A percentile compares a stretch with the other conserved stretches of the same genome.
phyloP scores from a whole-genome alignment of 2,797 vertebrate genomes.

The Channa striata region DNA sequence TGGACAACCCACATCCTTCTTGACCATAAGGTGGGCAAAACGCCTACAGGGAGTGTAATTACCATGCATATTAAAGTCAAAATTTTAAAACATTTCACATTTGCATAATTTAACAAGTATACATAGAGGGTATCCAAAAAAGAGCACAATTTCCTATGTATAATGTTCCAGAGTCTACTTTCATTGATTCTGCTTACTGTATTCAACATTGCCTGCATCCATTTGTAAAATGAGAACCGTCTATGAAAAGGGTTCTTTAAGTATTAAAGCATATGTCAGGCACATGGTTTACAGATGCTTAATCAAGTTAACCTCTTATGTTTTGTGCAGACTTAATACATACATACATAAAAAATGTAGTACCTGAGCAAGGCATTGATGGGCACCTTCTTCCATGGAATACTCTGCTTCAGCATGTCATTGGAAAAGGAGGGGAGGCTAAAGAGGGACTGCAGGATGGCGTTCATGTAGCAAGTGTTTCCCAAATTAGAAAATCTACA shows the following conservation, averaged over 20 bases:
- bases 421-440: conserved; percentile 97
- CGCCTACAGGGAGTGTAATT: conserved; percentile 81
- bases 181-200: neutral
- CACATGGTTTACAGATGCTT: neutral
- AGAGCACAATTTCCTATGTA: neutral
- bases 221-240: neutral
- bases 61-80: fast-evolving
- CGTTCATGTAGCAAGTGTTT: conserved; percentile 99
- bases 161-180: too few species aligned
- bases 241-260: neutral
- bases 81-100: neutral
- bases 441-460: conserved; percentile 98
- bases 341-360: too few species aligned
- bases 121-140: too few species aligned
- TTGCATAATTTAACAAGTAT: too few species aligned
- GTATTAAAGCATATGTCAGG: neutral
- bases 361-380: conserved; percentile 96
- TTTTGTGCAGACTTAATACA: too few species aligned
- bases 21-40: conserved; percentile 95
- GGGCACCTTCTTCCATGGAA: conserved; percentile 96
- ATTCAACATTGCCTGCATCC: neutral
- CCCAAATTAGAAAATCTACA: conserved; percentile 97
- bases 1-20: conserved; percentile 94
- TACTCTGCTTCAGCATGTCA: conserved; percentile 95
- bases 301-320: too few species aligned